These are phyloP conservation scores for Drosophila kikkawai DNA, from an alignment of 1,140 invertebrate species.

Conservation along the genomic window DNA sequence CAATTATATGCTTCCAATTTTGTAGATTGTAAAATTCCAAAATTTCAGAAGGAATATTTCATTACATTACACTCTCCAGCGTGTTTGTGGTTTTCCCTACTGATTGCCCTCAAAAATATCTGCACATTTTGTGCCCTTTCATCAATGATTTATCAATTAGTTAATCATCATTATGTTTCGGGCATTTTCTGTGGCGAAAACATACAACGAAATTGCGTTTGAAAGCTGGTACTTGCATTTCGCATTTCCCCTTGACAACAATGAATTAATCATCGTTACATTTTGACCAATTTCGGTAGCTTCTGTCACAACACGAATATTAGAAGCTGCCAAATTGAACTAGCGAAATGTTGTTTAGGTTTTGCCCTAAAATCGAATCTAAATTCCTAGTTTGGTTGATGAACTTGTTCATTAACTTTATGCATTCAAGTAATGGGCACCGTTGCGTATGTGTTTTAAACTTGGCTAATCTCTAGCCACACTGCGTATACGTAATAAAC, in stretches of 20 bases:
- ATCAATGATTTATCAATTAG: slow-evolving; percentile 24
- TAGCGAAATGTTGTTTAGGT: background rate
- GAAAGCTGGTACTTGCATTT: background rate
- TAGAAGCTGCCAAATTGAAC: background rate
- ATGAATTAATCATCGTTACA: slow-evolving; percentile 12
- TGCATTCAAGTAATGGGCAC: background rate
- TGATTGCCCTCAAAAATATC: background rate
- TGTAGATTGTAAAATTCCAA: background rate
- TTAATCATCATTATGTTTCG: slow-evolving; percentile 12
- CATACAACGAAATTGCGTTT: slow-evolving; percentile 10
- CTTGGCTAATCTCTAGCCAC: background rate
- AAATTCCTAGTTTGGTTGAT: background rate
- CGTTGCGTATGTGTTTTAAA: slow-evolving; percentile 3
- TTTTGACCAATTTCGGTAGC: background rate
- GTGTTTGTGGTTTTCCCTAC: background rate
- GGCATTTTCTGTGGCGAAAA: background rate
- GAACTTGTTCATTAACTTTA: background rate
- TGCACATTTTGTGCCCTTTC: background rate
- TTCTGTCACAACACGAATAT: background rate
- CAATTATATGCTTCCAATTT: background rate
- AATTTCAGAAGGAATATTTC: background rate
- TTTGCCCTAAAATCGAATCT: background rate
- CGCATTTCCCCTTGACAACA: background rate
- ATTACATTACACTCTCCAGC: background rate
- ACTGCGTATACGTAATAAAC: slow-evolving; percentile 8